Base-by-base conservation (phyloP, 2,797 vertebrate species). In the Sebastes matsubarae region DNA sequence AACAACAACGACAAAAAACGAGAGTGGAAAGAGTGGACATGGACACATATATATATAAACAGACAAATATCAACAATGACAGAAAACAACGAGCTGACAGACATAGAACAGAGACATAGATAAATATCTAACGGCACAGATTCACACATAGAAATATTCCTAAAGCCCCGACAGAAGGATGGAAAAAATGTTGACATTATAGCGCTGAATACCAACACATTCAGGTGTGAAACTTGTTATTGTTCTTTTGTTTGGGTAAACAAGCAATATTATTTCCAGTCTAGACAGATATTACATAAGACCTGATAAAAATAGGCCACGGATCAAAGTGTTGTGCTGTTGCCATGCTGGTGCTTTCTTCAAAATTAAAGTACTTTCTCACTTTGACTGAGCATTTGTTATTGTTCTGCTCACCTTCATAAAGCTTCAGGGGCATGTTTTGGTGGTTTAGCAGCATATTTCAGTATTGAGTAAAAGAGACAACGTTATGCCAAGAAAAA, bases 201-300 rank as follows among this genome's bases (percentile, higher is more conserved):
- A 58, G 30, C 1, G 30, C 20, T 66, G 36, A 72, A 10, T 14
- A 9, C 25, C 1, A 16, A 71, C 8, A 52, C 8, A 32, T 20
- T 22, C 29, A 68, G 30, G 58, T 58, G 69, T 68, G 42, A 70
- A 70, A 29, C 29, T 32, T 24, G 24, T 46, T 74, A 20, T 16
- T 72, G 68, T 72, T 75, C 38, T 20, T 55, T 57, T 58, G 29
- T 68, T 75, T 72, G 34, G 2, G 66, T 74, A 70, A 80, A 81
- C 75, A 75, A 54, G 50, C 4, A 0, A 22, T 67, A 8, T 63
- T 58, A 50, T 34, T 68, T 66, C 52, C 22, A 22, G 86, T 89
- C 80, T 67, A 88, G 86, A 87, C 86, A 67, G 71, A 68, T 55
- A 32, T 84, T 84, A 72, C 42, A 77, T 85, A 78, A 90, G 71